phyloP scores from a whole-genome alignment of 2,888 invertebrate genomes.

The Rhodophaea formosa region DNA sequence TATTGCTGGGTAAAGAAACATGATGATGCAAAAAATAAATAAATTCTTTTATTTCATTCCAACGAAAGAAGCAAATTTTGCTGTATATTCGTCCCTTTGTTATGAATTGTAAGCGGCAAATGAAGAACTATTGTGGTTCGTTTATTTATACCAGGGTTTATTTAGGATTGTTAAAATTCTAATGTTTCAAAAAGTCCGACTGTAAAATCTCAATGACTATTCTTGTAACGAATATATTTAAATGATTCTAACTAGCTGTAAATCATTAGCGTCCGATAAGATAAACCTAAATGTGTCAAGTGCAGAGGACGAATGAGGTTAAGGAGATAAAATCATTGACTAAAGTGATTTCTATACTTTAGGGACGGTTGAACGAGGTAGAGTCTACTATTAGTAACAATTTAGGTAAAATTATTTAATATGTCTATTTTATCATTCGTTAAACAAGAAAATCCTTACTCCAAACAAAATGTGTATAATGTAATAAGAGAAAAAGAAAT shows the following conservation, averaged over 20 bases:
- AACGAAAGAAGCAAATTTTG: neutral
- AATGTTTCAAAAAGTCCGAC: constrained; percentile 45
- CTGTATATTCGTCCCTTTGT: constrained; percentile 27
- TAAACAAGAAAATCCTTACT: no score
- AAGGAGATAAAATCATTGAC: neutral
- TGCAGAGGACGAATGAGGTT: neutral
- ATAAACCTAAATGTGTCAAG: constrained; percentile 17
- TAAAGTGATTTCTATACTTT: neutral
- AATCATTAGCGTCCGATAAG: neutral
- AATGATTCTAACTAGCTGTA: neutral
- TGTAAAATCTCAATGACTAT: constrained; percentile 40
- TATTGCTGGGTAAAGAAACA: no score
- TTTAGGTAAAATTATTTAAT: no score
- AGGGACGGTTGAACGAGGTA: neutral
- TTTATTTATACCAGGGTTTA: constrained; percentile 46
- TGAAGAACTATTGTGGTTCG: constrained; percentile 51
- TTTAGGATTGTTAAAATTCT: constrained; percentile 43
- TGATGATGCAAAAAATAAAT: no score
- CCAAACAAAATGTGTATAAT: neutral
- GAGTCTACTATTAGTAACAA: neutral
- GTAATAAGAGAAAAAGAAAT: neutral
- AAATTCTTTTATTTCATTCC: no score
- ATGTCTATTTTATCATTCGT: no score
- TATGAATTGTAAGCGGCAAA: constrained; percentile 40
- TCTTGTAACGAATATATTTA: neutral